Evolutionary conservation across 2,113 vertebrate genomes (phyloP), one percentile per base, ranked within the genome.

Genomic region (Petrocephalus microphthalmus): DNA sequence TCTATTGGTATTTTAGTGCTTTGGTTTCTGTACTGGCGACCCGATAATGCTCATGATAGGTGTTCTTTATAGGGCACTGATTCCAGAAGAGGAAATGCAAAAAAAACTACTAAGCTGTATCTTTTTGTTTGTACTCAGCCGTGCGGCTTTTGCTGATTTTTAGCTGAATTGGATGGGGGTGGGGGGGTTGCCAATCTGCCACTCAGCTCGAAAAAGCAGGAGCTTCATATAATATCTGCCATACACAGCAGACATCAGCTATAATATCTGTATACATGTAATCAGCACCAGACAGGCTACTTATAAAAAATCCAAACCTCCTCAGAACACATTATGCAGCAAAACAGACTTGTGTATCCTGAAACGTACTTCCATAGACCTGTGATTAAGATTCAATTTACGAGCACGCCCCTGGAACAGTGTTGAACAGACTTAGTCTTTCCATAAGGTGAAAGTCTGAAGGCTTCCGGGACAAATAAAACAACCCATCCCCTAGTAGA

Each of bases 241-340:
- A 37, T 78, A 78, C 17, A 78, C 71, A 78, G 60, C 60, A 67
- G 25, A 78, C 42, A 78, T 78, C 37, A n/a, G 20, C 42, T 47
- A n/a, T 83, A 45, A 47, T 49, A 47, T 83, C 42, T 83, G 20
- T 83, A n/a, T 83, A 20, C 11, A 83, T 22, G 49, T 22, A 8
- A 49, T 83, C 81, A 83, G 19, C 11, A 82, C 22, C 25, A 67
- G 45, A 33, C 49, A 19, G 25, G 0, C 2, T 87, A 84, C 22
- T 67, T 74, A 91, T 90, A 74, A 88, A 52, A 37, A 89, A 89
- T 71, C 71, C 81, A 88, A 13, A 89, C 90, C 91, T 93, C 92
- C 93, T 91, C 92, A 87, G 89, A 92, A 93, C 90, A 92, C 56
- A 37, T 81, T 90, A 92, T 91, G 91, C 90, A 92, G 90, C 91